Base-by-base conservation (phyloP, 2,888 invertebrate species). In the Oeneis ivallda region DNA sequence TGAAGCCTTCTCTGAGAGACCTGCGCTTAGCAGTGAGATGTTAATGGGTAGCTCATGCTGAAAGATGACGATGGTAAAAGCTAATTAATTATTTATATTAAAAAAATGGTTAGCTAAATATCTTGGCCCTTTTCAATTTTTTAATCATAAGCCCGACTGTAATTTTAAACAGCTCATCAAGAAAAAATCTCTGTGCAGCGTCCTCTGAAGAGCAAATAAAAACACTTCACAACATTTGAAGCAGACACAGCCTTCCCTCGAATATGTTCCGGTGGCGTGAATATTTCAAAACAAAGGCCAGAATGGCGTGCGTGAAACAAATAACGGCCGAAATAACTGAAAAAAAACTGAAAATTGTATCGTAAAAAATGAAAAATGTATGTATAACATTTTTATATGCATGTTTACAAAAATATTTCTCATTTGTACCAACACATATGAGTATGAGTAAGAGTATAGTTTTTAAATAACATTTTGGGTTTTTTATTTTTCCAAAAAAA, bases 201-300 rank as follows among this genome's bases (percentile, higher is more conserved):
- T 17, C 11, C 49, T 5, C 49, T 32, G 26, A 47, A 62, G 45
- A 62, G 62, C 62, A 59, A 63, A 62, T 67, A 62, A 64, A 65
- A 17, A 52, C 56, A 61, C 58, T 59, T 17, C 47, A 15, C 47
- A 47, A 37, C 37, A 37, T 47, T 47, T 9, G 15, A 47, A 47
- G 17, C 10, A 59, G 64, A 50, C 60, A 52, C 52, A 66, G 47
- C 68, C 62, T 59, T 64, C 59, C 50, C 53, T 62, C 54, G 77
- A 81, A 75, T 79, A 78, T 77, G 76, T 79, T 79, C 80, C 76
- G 73, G 74, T 70, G 52, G 62, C 73, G 75, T 74, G 80, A 79
- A 80, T 82, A 71, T 68, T 72, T 70, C 26, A 50, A 72, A 68
- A 64, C 57, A 54, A 68, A 61, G 56, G 62, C 57, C 57, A 61